Evolutionary conservation across 35 echinoderm and acorn worm genomes (phyloP).

Genomic region (Chiridota heheva): DNA sequence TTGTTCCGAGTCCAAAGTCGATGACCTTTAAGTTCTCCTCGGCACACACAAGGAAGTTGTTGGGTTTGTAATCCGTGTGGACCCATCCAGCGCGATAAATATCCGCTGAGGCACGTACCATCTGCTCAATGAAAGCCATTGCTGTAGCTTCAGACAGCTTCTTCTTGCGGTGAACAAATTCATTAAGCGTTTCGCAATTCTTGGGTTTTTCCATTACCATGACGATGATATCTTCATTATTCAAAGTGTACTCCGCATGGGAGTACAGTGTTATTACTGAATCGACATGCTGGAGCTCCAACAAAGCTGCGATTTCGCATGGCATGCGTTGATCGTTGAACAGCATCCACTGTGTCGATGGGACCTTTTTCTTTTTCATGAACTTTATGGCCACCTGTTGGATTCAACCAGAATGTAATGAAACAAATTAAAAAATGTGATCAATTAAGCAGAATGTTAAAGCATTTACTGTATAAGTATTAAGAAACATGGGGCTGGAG

Average conservation of each 20-base stretch:
- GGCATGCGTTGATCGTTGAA: not conserved
- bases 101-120: not conserved
- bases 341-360: not conserved
- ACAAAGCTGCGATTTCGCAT: not conserved
- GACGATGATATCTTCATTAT: not conserved
- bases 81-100: constrained; percentile 16
- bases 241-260: not conserved
- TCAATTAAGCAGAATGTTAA: no score
- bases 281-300: not conserved
- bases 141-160: not conserved
- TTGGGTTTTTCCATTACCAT: constrained; percentile 26
- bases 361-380: not conserved
- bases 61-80: constrained; percentile 9
- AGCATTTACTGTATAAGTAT: no score
- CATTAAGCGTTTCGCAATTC: no score
- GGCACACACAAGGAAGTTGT: not conserved
- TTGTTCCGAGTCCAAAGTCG: not conserved
- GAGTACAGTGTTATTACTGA: not conserved
- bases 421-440: no score
- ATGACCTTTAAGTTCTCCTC: constrained; percentile 6
- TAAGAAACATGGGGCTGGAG: no score
- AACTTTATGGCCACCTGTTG: constrained; percentile 38
- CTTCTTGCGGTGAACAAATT: not conserved
- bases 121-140: constrained; percentile 3
- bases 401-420: no score